phyloP scores from a whole-genome alignment of 1,140 invertebrate species.

The Cyclina sinensis region DNA sequence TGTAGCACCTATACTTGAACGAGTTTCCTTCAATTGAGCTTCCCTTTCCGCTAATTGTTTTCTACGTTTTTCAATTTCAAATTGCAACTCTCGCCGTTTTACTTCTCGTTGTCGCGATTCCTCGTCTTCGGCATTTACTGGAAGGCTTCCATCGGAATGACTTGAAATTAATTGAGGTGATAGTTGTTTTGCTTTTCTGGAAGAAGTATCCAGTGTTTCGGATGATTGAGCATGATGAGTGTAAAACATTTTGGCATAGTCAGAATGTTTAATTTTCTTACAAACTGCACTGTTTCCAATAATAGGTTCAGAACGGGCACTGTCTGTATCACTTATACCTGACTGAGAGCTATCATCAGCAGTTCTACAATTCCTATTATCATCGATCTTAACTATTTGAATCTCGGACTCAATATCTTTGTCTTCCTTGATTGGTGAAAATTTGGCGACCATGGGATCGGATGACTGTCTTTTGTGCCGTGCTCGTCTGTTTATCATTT shows the following conservation, averaged over 20 bases:
- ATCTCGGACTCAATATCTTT: constrained; percentile 87
- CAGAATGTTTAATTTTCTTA: constrained; percentile 77
- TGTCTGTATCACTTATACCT: constrained; percentile 83
- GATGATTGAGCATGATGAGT: constrained; percentile 61
- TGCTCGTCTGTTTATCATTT: constrained; percentile 83
- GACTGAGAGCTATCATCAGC: constrained; percentile 84
- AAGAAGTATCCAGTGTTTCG: constrained; percentile 62
- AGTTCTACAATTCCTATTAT: constrained; percentile 15
- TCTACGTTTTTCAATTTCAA: constrained; percentile 89
- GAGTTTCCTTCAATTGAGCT: constrained; percentile 88
- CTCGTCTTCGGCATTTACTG: constrained; percentile 77
- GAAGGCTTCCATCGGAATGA: constrained; percentile 74
- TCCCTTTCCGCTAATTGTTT: constrained; percentile 89
- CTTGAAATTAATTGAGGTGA: constrained; percentile 61
- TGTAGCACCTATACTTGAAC: constrained; percentile 54
- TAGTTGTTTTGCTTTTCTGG: constrained; percentile 45
- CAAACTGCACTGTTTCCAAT: constrained; percentile 63
- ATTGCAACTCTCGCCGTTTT: constrained; percentile 89
- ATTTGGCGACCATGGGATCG: constrained; percentile 86
- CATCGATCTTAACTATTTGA: constrained; percentile 70
- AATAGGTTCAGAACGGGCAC: constrained; percentile 82
- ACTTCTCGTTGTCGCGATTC: constrained; percentile 86
- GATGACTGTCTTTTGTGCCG: constrained; percentile 85
- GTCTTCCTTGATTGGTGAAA: constrained; percentile 89
- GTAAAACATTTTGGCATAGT: constrained; percentile 82